Base-by-base conservation (phyloP, 2,888 invertebrate species). In the Camptogramma bilineatum region DNA sequence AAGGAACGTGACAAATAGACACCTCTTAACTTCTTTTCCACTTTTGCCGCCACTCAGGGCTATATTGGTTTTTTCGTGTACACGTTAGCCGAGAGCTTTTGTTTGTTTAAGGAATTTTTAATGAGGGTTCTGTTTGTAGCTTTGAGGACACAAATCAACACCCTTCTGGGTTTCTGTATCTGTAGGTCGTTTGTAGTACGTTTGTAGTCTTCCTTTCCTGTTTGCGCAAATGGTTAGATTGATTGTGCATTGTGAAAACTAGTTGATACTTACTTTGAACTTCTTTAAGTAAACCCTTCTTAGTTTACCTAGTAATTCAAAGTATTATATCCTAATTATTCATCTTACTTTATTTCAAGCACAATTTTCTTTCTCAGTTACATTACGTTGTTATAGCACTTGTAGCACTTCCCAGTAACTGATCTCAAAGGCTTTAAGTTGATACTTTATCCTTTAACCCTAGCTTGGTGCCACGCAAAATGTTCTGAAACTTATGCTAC, bases 1-100 rank as follows among this genome's bases (percentile, higher is more conserved):
- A 91, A 88, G 88, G 84, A 91, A 92, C 92, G 92, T 93, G 92
- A 93, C 92, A 93, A 93, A 93, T 92, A 92, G 92, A 93, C 92
- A 92, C 91, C 92, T 93, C 92, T 93, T 92, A 92, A 92, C 91
- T 93, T 93, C 91, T 92, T 93, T 91, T 87, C 90, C 90, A 88
- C 72, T 89, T 91, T 88, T 84, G 81, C 85, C 83, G 85, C 85
- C 84, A 85, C 85, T 84, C 84, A 74, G 81, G 85, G 88, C 88
- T 87, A 86, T 91, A 92, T 91, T 91, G 90, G 88, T 84, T 87
- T 90, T 89, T 91, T 85, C 83, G 81, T 86, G 85, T 88, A 84
- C 85, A 84, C 82, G 82, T 77, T 81, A 80, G 78, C 83, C 84
- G 77, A 81, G 82, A 81, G 85, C 85, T 84, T 90, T 88, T 90